Conservation (phyloP, 37 sponge, comb jelly and placozoan species). For the Hexactinellida sp. region DNA sequence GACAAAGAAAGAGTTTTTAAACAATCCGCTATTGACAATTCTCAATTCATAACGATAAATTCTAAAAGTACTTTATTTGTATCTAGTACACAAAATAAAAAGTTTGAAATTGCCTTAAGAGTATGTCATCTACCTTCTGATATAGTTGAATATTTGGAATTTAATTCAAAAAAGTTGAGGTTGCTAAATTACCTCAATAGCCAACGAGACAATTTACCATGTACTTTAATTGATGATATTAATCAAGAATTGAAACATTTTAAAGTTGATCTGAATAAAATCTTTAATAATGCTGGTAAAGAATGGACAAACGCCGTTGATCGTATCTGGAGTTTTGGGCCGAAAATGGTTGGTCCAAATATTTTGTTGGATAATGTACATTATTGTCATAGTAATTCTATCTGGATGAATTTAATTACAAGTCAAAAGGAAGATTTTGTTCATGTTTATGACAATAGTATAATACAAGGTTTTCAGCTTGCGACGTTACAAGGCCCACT, state of each 20-base stretch:
- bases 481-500: conserved; percentile 86
- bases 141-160: conserved; percentile 29
- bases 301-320: conserved; percentile 39
- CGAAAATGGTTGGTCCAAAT: conserved; percentile 65
- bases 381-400: conserved; percentile 37
- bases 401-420: conserved; percentile 28
- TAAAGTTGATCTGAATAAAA: conserved; percentile 17
- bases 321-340: conserved; percentile 80
- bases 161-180: conserved; percentile 32
- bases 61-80: background rate
- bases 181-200: background rate
- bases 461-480: conserved; percentile 86
- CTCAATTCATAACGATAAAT: background rate
- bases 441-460: conserved; percentile 53
- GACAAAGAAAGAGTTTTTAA: conserved; percentile 61
- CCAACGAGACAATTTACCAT: background rate
- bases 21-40: conserved; percentile 24
- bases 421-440: background rate
- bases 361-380: conserved; percentile 52
- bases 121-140: conserved; percentile 49
- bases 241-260: conserved; percentile 27
- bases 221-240: conserved; percentile 19
- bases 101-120: conserved; percentile 26
- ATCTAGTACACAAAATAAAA: conserved; percentile 35
- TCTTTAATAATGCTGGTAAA: conserved; percentile 23